Percentiles rank a stretch among this genome's conserved stretches.
These are phyloP conservation scores for Pterocles gutturalis DNA, from an alignment of 2,113 vertebrate species.

Conservation along the genomic window DNA sequence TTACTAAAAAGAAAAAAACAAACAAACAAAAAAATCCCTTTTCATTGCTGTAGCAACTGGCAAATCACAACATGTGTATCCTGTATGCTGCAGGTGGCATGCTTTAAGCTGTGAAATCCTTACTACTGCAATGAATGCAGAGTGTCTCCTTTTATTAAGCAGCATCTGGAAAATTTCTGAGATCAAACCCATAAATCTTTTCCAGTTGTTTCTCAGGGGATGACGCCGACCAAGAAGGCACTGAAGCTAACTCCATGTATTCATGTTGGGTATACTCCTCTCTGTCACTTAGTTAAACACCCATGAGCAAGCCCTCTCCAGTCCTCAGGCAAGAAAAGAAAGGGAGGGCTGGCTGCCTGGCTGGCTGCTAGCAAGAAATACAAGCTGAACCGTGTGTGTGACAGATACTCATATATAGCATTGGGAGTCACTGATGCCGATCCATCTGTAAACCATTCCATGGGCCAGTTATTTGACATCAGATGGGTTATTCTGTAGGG, in stretches of 20 bases:
- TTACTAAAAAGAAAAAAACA: background rate
- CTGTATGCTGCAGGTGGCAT: background rate
- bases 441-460: slow-evolving; percentile 70
- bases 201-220: background rate
- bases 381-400: slow-evolving; percentile 75
- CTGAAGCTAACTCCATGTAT: background rate
- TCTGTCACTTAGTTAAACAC: slow-evolving; percentile 37
- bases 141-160: background rate
- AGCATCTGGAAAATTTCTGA: background rate
- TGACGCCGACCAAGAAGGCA: background rate
- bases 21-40: background rate
- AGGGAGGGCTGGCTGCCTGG: slow-evolving; percentile 20
- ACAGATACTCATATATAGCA: slow-evolving; percentile 68
- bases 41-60: background rate
- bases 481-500: slow-evolving; percentile 66
- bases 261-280: slow-evolving; percentile 25
- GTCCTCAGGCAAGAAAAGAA: background rate
- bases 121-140: background rate
- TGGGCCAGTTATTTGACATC: slow-evolving; percentile 55
- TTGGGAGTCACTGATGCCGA: slow-evolving; percentile 29
- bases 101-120: background rate
- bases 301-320: slow-evolving; percentile 42
- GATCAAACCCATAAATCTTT: background rate
- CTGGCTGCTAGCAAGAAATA: slow-evolving; percentile 60
- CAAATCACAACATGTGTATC: background rate